Evolutionary conservation across 2,888 invertebrate genomes (phyloP), one percentile per base, ranked within the genome.

Genomic region (Tyria jacobaeae): DNA sequence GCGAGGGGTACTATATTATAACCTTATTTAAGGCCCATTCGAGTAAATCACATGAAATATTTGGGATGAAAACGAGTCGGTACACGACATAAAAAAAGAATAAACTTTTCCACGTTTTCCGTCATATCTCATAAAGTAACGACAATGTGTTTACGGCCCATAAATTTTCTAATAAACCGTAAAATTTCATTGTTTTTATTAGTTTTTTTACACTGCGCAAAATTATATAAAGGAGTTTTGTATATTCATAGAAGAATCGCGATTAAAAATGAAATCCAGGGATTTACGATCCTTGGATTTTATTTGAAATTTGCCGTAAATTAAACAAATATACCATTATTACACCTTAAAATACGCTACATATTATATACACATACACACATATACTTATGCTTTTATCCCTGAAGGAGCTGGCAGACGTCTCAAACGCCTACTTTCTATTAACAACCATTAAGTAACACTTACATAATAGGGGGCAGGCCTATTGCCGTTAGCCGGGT

Each of bases 141-240:
- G 83, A 83, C 85, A 85, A 83, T 81, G 82, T 85, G 86, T 89
- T 89, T 88, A 90, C 80, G 87, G 78, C 78, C 79, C 85, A 88
- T 89, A 87, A 87, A 88, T 85, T 85, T 85, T 81, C 82, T 87
- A 89, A 89, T 89, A 89, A 86, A 81, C 82, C 85, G 81, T 85
- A 84, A 87, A 89, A 86, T 85, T 83, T 84, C 83, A 85, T 84
- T 83, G 81, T 80, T 86, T 79, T 75, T 70, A 64, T 70, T 69
- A 57, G 55, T 73, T 75, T 75, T 74, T 73, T 68, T 54, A 63
- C 60, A 62, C 48, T 39, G 63, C 34, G 24, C 21, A 31, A 14
- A 48, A 57, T 48, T 60, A 60, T 48, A 51, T 21, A 24, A 57
- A 47, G 25, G n/a, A 53, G 27, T 39, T 34, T 35, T 39, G 27